Evolutionary conservation across 1,140 invertebrate genomes (phyloP), one percentile per base, ranked within the genome.

Genomic region (Psilanteris sp.): DNA sequence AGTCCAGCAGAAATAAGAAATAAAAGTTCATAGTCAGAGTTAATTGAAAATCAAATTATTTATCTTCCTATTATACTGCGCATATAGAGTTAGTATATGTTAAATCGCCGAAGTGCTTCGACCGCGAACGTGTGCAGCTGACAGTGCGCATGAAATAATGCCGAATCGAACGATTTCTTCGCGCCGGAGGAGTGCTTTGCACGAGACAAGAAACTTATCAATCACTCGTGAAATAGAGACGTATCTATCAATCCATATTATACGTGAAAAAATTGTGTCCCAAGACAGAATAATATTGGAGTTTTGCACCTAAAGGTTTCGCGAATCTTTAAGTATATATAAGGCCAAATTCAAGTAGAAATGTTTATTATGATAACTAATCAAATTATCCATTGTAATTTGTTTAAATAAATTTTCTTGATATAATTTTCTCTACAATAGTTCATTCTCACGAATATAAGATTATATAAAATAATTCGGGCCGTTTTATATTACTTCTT

Each of bases 31-130:
- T n/a, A 59, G 52, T 64, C 44, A 7, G 16, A 52, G 64, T 79
- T 80, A 80, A 81, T 81, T 79, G 77, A 77, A 81, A 81, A 75
- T 74, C 66, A 74, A 80, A 79, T 80, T 79, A 77, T 79, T 80
- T 77, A 79, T 81, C 77, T 52, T 75, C 34, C 8, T 22, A 54
- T 66, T 54, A 9, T 13, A 39, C 39, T 39, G 22, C 18, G 27
- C 39, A 48, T 39, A 32, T 20, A 48, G 24, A 22, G 37, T 50
- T 34, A 31, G 50, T 52, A 36, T 70, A 70, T 59, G 31, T 48
- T 36, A 55, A 68, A 54, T 46, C 29, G 34, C 10, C 11, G 11
- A 27, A 9, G 0, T n/a, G 24, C 7, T 46, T 16, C 14, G 11
- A 1, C 11, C 16, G 52, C n/a, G 37, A 36, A 18, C 34, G 48